These are phyloP conservation scores for Tenebrio molitor DNA, from an alignment of 1,140 invertebrate species.

Conservation along the genomic window DNA sequence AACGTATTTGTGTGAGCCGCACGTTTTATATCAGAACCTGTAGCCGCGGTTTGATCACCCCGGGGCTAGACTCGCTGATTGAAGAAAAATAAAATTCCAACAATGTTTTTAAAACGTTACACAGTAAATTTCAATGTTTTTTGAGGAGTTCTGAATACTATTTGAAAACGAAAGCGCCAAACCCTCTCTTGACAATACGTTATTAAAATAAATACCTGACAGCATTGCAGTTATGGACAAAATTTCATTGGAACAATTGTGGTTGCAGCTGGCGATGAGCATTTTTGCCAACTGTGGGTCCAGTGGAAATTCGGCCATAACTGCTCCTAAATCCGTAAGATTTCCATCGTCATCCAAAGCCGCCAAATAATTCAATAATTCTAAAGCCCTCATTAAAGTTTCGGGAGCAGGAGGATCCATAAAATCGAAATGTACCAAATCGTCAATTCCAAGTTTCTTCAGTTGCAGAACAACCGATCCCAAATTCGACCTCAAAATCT, in stretches of 20 bases:
- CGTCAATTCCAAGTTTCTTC: slow-evolving; percentile 99
- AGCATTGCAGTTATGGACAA: slow-evolving; percentile 99
- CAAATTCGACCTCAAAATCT: slow-evolving; percentile 97
- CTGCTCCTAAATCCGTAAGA: slow-evolving; percentile 94
- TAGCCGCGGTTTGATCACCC: too few species aligned
- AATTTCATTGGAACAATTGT: slow-evolving; percentile 99
- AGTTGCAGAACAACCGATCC: slow-evolving; percentile 97
- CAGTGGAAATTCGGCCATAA: slow-evolving; percentile 99
- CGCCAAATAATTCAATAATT: slow-evolving; percentile 97
- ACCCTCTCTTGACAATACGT: too few species aligned
- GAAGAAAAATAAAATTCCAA: background rate
- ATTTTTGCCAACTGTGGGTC: slow-evolving; percentile 99
- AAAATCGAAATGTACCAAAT: slow-evolving; percentile 99
- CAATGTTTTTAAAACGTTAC: too few species aligned
- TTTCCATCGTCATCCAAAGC: slow-evolving; percentile 98
- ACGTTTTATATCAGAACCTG: too few species aligned
- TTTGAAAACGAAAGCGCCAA: too few species aligned
- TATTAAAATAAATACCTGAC: slow-evolving; percentile 82
- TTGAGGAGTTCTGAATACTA: too few species aligned
- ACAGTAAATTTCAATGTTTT: too few species aligned
- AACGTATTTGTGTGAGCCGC: too few species aligned
- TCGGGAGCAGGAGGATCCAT: slow-evolving; percentile 99
- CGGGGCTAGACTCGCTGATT: too few species aligned
- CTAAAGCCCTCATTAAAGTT: slow-evolving; percentile 98
- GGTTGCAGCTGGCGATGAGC: slow-evolving; percentile 96